Evolutionary conservation across 1,140 invertebrate genomes (phyloP).

Genomic region (Drosophila rufa): DNA sequence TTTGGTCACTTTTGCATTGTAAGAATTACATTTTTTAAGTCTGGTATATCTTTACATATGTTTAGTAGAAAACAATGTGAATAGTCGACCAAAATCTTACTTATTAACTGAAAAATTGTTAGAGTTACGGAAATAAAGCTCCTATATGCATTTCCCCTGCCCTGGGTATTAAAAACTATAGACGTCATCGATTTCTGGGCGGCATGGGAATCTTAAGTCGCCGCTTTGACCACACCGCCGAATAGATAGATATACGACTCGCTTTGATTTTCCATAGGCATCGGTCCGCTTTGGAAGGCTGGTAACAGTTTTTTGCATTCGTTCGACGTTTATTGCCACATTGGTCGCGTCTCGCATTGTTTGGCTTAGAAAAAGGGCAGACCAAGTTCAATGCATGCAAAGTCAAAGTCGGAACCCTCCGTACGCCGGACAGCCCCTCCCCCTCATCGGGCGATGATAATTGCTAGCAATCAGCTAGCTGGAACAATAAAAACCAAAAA

Average conservation of each 20-base stretch:
- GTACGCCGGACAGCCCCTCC: neutral
- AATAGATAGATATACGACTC: neutral
- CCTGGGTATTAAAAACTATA: neutral
- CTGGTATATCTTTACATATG: too few relatives aligned
- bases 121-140: too few relatives aligned
- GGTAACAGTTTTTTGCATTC: conserved; percentile 28
- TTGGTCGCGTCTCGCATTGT: conserved; percentile 43
- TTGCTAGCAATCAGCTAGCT: conserved; percentile 63
- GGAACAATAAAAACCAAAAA: conserved; percentile 58
- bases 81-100: too few relatives aligned
- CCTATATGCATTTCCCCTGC: too few relatives aligned
- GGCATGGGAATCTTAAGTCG: neutral
- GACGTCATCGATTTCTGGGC: neutral
- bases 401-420: conserved; percentile 49
- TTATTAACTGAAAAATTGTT: too few relatives aligned
- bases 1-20: too few relatives aligned
- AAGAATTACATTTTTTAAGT: too few relatives aligned
- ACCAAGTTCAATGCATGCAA: conserved; percentile 57
- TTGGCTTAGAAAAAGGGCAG: conserved; percentile 39
- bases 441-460: conserved; percentile 42
- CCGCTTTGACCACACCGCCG: neutral
- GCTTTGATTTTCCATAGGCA: neutral
- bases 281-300: neutral
- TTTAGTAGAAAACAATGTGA: too few relatives aligned
- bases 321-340: conserved; percentile 34